Evolutionary conservation across 2,888 invertebrate genomes (phyloP).

Genomic region (Zygothrica quintamaculata): DNA sequence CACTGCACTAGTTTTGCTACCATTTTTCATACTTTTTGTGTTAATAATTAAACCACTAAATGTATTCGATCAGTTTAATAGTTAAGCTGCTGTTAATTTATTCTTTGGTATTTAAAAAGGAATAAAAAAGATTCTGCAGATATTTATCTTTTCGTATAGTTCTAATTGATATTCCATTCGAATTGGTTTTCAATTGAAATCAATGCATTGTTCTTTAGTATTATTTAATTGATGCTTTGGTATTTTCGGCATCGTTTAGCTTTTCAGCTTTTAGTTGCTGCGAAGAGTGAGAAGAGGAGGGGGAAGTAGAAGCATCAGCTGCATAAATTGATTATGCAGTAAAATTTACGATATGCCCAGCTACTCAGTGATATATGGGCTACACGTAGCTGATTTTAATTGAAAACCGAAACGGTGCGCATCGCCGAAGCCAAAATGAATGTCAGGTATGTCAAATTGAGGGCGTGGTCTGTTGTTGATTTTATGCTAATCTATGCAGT

Average conservation of each 20-base stretch:
- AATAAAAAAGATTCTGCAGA: no score
- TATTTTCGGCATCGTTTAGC: no score
- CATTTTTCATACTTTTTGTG: no score
- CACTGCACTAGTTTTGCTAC: no score
- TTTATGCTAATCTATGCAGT: slow-evolving; percentile 77
- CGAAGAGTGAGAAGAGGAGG: slow-evolving; percentile 1
- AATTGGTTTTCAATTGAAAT: no score
- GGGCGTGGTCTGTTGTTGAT: slow-evolving; percentile 56
- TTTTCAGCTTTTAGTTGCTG: background rate
- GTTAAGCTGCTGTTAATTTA: no score
- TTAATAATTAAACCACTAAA: no score
- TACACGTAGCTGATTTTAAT: slow-evolving; percentile 62
- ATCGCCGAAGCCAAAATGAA: slow-evolving; percentile 27
- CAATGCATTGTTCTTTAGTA: background rate
- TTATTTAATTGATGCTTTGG: no score
- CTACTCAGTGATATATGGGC: slow-evolving; percentile 60
- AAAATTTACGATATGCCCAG: slow-evolving; percentile 53
- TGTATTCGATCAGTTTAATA: no score
- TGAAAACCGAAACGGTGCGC: slow-evolving; percentile 64
- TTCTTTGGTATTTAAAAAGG: no score
- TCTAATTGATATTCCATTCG: no score
- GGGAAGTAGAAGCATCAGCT: background rate
- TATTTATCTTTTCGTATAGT: no score
- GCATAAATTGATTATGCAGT: slow-evolving; percentile 68
- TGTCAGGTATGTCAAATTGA: slow-evolving; percentile 16